Evolutionary conservation across 2,888 invertebrate genomes (phyloP).

Genomic region (Cantharis lateralis): DNA sequence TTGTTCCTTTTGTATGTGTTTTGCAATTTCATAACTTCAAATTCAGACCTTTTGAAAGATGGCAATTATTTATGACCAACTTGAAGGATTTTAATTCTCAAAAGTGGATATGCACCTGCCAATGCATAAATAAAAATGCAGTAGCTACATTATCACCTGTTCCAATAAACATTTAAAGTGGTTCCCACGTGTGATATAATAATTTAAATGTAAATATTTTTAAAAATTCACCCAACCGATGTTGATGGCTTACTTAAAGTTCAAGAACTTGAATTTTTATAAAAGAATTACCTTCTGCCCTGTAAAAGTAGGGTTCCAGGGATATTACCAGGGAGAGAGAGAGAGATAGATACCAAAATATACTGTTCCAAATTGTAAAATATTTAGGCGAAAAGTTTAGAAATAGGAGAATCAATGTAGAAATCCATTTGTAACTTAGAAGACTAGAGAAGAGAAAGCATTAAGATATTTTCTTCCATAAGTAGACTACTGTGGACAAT

Average conservation of each 20-base stretch:
- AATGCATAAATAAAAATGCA: background rate
- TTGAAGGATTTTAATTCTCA: background rate
- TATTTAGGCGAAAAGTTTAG: too few species aligned
- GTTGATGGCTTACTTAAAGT: background rate
- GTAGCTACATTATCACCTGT: background rate
- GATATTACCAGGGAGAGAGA: too few species aligned
- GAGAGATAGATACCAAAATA: too few species aligned
- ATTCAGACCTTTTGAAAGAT: background rate
- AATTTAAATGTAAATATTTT: background rate
- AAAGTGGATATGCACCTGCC: background rate
- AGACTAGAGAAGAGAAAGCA: too few species aligned
- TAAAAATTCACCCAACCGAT: background rate
- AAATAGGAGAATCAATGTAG: too few species aligned
- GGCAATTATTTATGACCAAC: background rate
- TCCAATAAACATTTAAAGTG: background rate
- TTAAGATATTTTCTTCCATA: too few species aligned
- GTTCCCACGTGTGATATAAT: background rate
- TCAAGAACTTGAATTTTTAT: background rate
- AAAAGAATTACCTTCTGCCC: background rate
- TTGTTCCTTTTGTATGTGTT: background rate
- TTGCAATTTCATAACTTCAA: background rate
- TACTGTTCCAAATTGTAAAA: too few species aligned
- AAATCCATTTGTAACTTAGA: too few species aligned
- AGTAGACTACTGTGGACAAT: too few species aligned
- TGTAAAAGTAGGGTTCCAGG: too few species aligned